Evolutionary conservation across 2,888 invertebrate species (phyloP).

Genomic region (Mantis religiosa): DNA sequence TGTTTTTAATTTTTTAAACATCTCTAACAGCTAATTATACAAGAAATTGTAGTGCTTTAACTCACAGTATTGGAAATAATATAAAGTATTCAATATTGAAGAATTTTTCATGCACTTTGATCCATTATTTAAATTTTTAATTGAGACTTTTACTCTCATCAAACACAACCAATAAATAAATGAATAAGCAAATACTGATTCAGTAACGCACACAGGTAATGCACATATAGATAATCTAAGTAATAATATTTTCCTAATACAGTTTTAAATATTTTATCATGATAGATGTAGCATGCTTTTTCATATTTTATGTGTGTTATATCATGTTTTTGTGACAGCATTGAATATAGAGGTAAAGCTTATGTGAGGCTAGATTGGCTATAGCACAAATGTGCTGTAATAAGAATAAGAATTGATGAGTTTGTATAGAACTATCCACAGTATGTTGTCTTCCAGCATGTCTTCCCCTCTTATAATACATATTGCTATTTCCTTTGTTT

Average conservation of each 20-base stretch:
- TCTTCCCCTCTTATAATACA: neutral
- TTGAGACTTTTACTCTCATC: neutral
- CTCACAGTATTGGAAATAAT: neutral
- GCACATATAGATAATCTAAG: neutral
- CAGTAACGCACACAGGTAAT: neutral
- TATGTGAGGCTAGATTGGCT: neutral
- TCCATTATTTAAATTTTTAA: neutral
- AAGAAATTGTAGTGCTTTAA: neutral
- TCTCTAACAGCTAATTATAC: neutral
- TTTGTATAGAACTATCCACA: neutral
- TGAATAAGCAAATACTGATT: neutral
- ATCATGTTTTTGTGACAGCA: neutral
- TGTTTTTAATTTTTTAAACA: neutral
- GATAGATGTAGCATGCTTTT: neutral
- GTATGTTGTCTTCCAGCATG: conserved; percentile 4
- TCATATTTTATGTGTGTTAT: neutral
- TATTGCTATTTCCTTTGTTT: neutral
- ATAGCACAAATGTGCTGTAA: neutral
- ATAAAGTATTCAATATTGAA: neutral
- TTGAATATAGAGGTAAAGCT: neutral
- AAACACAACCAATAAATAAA: neutral
- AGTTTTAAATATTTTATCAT: neutral
- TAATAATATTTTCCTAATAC: neutral
- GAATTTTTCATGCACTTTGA: neutral
- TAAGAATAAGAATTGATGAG: neutral